Evolutionary conservation across 2,888 invertebrate species (phyloP), one percentile per base, ranked within the genome.

Genomic region (Diadromus collaris): DNA sequence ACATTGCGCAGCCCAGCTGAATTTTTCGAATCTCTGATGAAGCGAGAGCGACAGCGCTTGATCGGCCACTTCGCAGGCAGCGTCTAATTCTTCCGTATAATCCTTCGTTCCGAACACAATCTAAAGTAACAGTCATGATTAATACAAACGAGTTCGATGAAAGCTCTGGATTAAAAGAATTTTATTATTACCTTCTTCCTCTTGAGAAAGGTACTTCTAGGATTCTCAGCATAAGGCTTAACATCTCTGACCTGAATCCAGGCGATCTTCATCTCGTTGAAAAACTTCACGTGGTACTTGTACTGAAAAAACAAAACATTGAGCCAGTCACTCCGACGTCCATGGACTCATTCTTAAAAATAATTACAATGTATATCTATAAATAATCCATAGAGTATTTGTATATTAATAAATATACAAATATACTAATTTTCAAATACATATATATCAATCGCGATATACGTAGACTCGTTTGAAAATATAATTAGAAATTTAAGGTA

Each of bases 241-340:
- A 93, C 73, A 21, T 91, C 85, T 2, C 86, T 84, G 1, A 91
- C 88, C 29, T 88, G 67, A 2, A 93, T 81, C 93, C 94, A 94
- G 0, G 91, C 90, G 1, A 91, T 91, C 10, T 91, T 6, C 5
- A 27, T 24, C 10, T 81, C 73, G 78, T 93, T 92, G 74, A 94
- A 93, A 84, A 93, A 93, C 10, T 91, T 92, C 1, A 94, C 93
- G 82, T 93, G 91, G 84, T 93, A 94, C 80, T 91, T 90, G 0
- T 91, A 92, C 94, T 94, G 90, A 19, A 69, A 69, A 16, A 56
- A 58, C 65, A 64, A 58, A 38, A 69, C 65, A 44, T 21, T 46
- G 9, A 21, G 61, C 4, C 38, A 38, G 38, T 38, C 4, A 2
- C 38, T 13, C 13, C 38, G 38, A 13, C 38, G 13, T 13, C 38